Evolutionary conservation across 2,113 vertebrate species (phyloP).

Genomic region (Phylloscopus trochilus): DNA sequence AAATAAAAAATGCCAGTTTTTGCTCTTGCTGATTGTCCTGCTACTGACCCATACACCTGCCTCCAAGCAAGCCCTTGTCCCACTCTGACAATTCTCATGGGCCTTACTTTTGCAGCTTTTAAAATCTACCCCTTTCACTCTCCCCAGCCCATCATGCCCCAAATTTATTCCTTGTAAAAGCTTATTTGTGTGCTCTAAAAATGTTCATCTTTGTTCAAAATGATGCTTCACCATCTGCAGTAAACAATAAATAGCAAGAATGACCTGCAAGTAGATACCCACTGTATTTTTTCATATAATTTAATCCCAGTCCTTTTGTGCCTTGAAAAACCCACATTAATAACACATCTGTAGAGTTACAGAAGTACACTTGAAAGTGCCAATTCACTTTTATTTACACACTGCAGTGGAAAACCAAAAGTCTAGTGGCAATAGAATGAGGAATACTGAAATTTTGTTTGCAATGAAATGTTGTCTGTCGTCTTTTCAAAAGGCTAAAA

Average conservation of each 20-base stretch:
- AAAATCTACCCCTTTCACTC: neutral
- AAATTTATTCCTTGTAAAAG: neutral
- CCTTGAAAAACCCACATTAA: neutral
- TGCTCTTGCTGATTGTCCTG: neutral
- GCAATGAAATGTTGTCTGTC: neutral
- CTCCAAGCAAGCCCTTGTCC: neutral
- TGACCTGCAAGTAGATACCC: neutral
- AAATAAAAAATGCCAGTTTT: neutral
- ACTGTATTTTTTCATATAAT: neutral
- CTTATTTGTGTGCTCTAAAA: neutral
- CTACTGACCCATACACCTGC: neutral
- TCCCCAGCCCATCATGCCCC: neutral
- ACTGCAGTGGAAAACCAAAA: neutral
- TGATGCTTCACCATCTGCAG: neutral
- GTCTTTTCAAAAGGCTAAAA: constrained; percentile 16
- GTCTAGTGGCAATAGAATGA: neutral
- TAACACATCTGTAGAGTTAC: neutral
- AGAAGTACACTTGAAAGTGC: neutral
- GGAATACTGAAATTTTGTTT: neutral
- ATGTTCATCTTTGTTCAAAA: neutral
- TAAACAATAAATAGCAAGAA: neutral
- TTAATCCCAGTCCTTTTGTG: neutral
- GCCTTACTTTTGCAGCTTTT: neutral
- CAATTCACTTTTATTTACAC: constrained; percentile 24
- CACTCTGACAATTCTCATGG: neutral